Evolutionary conservation across 1,140 invertebrate species (phyloP), one percentile per base, ranked within the genome.

Genomic region (Cryptotermes secundus): DNA sequence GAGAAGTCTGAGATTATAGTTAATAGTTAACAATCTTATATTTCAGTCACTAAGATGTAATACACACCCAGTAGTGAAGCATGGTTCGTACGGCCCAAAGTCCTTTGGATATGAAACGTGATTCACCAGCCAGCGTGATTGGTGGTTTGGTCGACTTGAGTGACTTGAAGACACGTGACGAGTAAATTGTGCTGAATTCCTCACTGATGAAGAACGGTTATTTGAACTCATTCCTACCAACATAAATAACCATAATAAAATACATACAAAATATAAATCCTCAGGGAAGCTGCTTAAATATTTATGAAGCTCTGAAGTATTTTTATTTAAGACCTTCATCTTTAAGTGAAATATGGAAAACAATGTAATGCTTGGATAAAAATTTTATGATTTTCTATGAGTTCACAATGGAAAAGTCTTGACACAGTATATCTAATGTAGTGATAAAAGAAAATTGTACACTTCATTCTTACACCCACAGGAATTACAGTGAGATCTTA

Each of bases 101-200:
- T 85, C 85, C 85, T 85, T 85, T 31, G 65, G 42, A 65, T 85
- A 85, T 31, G 85, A 59, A 36, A 83, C 83, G 83, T 83, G 84
- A 81, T 45, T 85, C 16, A 85, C 85, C n/a, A 82, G 85, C 85
- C 85, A 85, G 72, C 85, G 85, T 34, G 82, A 65, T 45, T 36
- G 82, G 34, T 79, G 85, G 49, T 82, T 85, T 35, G 82, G 35
- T 45, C 85, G 83, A 36, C 59, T 36, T 45, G 59, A 80, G 35
- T 85, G 85, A 42, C 80, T 85, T 24, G 85, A 35, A 49, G 59
- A 31, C 12, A 81, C 34, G 72, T 83, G 85, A 59, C 85, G 85
- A 81, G 42, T 83, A 45, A 85, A 85, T n/a, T 83, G 85, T 22
- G 72, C 35, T 35, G 84, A 49, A 79, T 65, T 83, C 24, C 85